A percentile compares a stretch with the other conserved stretches of the same genome.
These are phyloP conservation scores for Neuroterus valhalla DNA, from an alignment of 1,140 invertebrate species.

Conservation along the genomic window DNA sequence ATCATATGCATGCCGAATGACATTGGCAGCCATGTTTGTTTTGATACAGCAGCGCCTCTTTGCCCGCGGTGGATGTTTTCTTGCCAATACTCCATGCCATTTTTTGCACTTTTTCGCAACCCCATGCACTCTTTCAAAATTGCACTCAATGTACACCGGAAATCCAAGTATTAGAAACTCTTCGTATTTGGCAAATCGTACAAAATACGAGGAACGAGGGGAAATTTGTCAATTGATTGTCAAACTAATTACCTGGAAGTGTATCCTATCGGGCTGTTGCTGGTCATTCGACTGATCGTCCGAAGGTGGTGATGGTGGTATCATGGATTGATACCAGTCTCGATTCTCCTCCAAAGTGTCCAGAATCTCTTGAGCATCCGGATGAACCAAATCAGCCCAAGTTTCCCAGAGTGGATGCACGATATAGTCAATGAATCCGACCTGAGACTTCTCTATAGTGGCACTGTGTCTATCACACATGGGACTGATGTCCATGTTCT, in stretches of 20 bases:
- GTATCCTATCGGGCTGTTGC: slow-evolving; percentile 79
- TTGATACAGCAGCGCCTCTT: too few relatives aligned
- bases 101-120: too few relatives aligned
- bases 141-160: too few relatives aligned
- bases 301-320: slow-evolving; percentile 84
- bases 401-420: slow-evolving; percentile 99
- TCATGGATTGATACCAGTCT: slow-evolving; percentile 96
- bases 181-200: too few relatives aligned
- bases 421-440: slow-evolving; percentile 99
- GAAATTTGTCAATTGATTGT: too few relatives aligned
- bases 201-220: too few relatives aligned
- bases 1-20: too few relatives aligned
- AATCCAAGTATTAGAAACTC: too few relatives aligned
- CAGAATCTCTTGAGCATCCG: slow-evolving; percentile 97
- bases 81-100: too few relatives aligned
- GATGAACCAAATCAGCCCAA: slow-evolving; percentile 99
- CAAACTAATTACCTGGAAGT: slow-evolving; percentile 77
- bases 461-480: slow-evolving; percentile 95
- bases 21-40: too few relatives aligned
- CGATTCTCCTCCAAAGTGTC: slow-evolving; percentile 98
- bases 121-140: too few relatives aligned
- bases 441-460: slow-evolving; percentile 97
- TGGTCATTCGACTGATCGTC: slow-evolving; percentile 72
- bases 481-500: slow-evolving; percentile 95
- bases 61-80: too few relatives aligned